Conservation (phyloP, 2,113 vertebrate genomes). For the Synodontis membranacea region DNA sequence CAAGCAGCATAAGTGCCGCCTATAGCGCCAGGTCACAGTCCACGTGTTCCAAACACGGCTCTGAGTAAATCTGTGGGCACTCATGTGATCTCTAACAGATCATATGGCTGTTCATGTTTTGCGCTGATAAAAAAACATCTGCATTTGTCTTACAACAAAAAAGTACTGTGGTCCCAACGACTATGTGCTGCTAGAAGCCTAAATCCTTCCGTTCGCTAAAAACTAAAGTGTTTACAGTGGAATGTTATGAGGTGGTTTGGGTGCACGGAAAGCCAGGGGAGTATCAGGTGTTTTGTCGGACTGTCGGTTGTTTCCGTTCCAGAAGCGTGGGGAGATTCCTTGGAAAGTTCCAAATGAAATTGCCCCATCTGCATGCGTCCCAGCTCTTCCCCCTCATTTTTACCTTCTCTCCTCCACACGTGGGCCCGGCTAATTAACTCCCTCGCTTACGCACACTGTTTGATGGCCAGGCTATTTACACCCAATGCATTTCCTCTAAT, state of each 20-base stretch:
- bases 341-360: constrained; percentile 21
- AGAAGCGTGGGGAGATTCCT: neutral
- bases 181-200: neutral
- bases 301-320: constrained; percentile 19
- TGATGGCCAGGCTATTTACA: neutral
- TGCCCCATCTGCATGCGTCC: constrained; percentile 7
- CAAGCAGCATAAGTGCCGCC: neutral
- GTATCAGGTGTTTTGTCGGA: constrained; percentile 23
- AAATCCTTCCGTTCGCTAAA: neutral
- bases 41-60: neutral
- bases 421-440: neutral
- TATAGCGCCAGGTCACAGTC: neutral
- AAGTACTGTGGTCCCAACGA: neutral
- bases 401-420: neutral
- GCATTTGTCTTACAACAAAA: neutral
- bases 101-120: neutral
- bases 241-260: neutral
- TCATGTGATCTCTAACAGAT: no score
- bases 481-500: neutral
- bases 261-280: constrained; percentile 1
- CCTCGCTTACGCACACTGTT: neutral
- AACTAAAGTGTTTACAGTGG: neutral
- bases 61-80: neutral
- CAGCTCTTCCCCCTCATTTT: neutral
- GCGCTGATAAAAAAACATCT: neutral